Conservation (phyloP, 1,140 invertebrate genomes). For the Nasonia giraulti region DNA sequence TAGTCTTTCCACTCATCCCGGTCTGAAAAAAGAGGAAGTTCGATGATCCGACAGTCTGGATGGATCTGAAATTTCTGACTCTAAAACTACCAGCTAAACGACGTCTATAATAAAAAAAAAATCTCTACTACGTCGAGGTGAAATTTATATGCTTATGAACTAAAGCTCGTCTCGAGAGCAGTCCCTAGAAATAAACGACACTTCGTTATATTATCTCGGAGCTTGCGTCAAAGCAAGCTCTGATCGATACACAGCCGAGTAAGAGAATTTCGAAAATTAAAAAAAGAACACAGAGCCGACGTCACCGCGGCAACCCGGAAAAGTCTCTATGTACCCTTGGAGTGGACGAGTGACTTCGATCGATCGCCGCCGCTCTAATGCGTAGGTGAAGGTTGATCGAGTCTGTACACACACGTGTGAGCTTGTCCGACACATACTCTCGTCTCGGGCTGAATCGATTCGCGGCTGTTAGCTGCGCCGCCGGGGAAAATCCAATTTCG, state of each 20-base stretch:
- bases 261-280: not conserved
- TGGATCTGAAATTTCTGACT: no score
- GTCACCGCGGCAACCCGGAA: no score
- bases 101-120: not conserved
- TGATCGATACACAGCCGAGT: not conserved
- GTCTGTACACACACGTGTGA: constrained; percentile 1
- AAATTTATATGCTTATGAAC: no score
- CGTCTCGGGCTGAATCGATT: constrained; percentile 49
- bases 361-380: constrained; percentile 50
- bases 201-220: not conserved
- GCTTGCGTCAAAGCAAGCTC: not conserved
- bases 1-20: constrained; percentile 51
- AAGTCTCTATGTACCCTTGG: not conserved
- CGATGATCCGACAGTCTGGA: not conserved
- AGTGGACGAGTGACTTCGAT: constrained; percentile 23
- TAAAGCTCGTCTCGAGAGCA: no score
- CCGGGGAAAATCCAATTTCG: constrained; percentile 26
- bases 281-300: not conserved
- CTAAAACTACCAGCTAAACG: not conserved
- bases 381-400: constrained; percentile 48
- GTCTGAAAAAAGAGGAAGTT: constrained; percentile 57
- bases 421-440: not conserved
- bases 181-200: not conserved
- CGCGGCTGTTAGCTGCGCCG: constrained; percentile 16
- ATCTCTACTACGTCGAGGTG: no score